Evolutionary conservation across 2,888 invertebrate species (phyloP), one percentile per base, ranked within the genome.

Genomic region (Torymus tubicola): DNA sequence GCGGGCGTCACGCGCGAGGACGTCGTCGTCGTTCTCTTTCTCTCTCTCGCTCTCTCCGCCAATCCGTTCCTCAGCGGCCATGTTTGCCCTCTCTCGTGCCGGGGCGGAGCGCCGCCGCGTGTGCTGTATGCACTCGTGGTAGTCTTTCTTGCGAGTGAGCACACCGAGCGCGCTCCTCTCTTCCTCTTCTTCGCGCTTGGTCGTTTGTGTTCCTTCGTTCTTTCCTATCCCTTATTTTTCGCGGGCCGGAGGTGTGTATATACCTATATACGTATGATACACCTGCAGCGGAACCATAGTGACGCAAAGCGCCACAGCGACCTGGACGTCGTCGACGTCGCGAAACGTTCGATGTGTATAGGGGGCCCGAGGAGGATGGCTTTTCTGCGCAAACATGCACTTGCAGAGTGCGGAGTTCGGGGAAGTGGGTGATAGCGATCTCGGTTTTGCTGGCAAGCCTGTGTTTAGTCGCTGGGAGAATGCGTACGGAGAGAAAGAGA

Each of bases 31-130:
- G 88, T 91, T 42, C 42, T 31, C 91, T 42, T 8, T 31, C 31
- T 31, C 31, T 31, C 31, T 42, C 42, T 42, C 84, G 86, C 92
- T 91, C 77, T 90, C 92, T 93, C 93, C 81, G 93, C 93, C 87
- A 93, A 93, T 92, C 93, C 93, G 88, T 93, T 93, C 88, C 93
- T 93, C 84, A 93, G 91, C 86, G 93, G 90, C 93, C 93, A 93
- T 90, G 93, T 91, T 86, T 82, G 93, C 91, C 88, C 93, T 92
- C 92, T 80, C 82, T 92, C 86, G 93, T 86, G 93, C 93, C 82
- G 93, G 93, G 88, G 93, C 93, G 83, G 93, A 93, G 90, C 93
- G 91, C 85, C 92, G 92, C 12, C 61, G 74, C 92, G 42, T 8
- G 42, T 42, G 71, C 67, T 5, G 64, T 69, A 58, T 64, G 68